Evolutionary conservation across 2,888 invertebrate genomes (phyloP).

Genomic region (Mermis nigrescens): DNA sequence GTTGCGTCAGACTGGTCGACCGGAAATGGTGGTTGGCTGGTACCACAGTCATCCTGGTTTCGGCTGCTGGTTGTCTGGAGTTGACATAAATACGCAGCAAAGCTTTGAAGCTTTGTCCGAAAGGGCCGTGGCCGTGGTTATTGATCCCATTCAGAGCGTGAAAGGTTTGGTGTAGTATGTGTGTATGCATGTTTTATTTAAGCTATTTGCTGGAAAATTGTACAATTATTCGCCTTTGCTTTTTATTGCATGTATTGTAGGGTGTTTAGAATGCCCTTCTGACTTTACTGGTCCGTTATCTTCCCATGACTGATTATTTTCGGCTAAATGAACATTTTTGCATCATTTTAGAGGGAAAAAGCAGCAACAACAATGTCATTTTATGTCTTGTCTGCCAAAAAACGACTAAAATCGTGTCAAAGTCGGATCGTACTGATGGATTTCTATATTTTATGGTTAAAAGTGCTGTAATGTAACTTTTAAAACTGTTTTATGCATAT

Average conservation of each 20-base stretch:
- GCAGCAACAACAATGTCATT: too few species aligned
- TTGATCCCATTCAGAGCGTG: conserved; percentile 96
- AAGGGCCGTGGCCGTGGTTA: conserved; percentile 93
- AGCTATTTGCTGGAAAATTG: neutral
- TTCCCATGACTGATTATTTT: too few species aligned
- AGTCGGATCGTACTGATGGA: too few species aligned
- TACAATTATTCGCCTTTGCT: neutral
- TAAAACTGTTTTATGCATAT: too few species aligned
- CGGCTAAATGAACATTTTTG: too few species aligned
- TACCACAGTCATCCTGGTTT: conserved; percentile 99
- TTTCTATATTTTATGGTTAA: too few species aligned
- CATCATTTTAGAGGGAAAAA: too few species aligned
- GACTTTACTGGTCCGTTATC: too few species aligned
- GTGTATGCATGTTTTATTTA: neutral
- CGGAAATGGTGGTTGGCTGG: conserved; percentile 97
- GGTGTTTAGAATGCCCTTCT: too few species aligned
- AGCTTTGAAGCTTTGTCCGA: conserved; percentile 95
- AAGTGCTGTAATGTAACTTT: too few species aligned
- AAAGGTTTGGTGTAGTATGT: conserved; percentile 48
- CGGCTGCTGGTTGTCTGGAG: conserved; percentile 93
- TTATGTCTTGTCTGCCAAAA: too few species aligned
- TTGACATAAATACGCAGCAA: conserved; percentile 97
- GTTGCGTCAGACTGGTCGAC: conserved; percentile 86
- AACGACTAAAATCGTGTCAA: too few species aligned
- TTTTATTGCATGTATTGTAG: neutral